Evolutionary conservation across 1,140 invertebrate species (phyloP).

Genomic region (Micrasema minimum): DNA sequence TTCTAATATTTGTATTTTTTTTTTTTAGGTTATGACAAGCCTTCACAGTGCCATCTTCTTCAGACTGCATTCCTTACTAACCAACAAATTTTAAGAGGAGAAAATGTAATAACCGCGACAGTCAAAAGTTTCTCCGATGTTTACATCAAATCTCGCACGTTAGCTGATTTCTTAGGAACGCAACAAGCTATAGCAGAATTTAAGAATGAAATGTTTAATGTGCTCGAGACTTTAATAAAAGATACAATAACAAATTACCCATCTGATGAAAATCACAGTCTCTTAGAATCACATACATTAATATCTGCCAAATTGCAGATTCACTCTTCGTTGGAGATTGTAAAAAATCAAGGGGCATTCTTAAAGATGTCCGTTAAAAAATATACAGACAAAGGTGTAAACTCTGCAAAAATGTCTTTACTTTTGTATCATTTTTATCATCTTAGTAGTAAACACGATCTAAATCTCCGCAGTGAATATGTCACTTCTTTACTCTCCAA

Average conservation of each 20-base stretch:
- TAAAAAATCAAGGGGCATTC: conserved; percentile 57
- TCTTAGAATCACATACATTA: conserved; percentile 40
- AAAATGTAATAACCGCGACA: conserved; percentile 66
- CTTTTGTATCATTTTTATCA: conserved; percentile 57
- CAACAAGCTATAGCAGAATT: conserved; percentile 61
- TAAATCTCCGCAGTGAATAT: conserved; percentile 51
- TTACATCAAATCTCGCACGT: conserved; percentile 73
- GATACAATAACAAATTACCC: conserved; percentile 49
- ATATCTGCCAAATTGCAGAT: conserved; percentile 53
- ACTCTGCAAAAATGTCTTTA: conserved; percentile 33
- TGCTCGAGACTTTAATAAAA: conserved; percentile 52
- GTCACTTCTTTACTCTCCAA: conserved; percentile 29
- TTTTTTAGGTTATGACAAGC: conserved; percentile 66
- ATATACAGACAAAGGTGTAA: neutral
- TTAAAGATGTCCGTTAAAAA: conserved; percentile 38
- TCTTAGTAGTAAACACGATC: conserved; percentile 53
- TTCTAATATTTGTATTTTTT: conserved; percentile 32
- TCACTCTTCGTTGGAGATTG: conserved; percentile 55
- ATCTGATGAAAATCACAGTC: neutral
- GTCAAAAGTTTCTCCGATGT: conserved; percentile 72
- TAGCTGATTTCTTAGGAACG: conserved; percentile 64
- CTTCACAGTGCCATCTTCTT: conserved; percentile 71
- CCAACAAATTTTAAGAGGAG: conserved; percentile 73
- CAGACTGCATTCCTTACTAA: conserved; percentile 71
- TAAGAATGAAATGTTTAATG: conserved; percentile 63